These are phyloP conservation scores for Hyalella azteca DNA, from an alignment of 2,888 invertebrate genomes.

Conservation along the genomic window DNA sequence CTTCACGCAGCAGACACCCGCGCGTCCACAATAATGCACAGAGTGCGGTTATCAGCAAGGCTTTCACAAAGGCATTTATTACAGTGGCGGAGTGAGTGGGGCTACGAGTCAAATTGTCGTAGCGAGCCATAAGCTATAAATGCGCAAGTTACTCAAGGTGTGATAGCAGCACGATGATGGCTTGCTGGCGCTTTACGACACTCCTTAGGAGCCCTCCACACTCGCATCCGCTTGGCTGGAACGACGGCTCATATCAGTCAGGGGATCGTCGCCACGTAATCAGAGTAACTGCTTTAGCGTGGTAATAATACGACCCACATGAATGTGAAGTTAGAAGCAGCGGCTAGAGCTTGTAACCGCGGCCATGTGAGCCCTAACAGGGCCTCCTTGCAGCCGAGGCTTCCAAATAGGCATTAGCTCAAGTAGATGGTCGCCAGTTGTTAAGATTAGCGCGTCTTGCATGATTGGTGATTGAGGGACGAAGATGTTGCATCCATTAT, in stretches of 20 bases:
- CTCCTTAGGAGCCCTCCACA: neutral
- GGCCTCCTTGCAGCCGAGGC: too few species aligned
- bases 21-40: constrained; percentile 9
- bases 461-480: too few species aligned
- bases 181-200: constrained; percentile 7
- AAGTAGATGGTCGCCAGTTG: too few species aligned
- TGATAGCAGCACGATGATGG: constrained; percentile 1
- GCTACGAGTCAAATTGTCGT: constrained; percentile 14
- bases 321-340: too few species aligned
- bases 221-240: neutral
- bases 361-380: too few species aligned
- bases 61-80: constrained; percentile 36
- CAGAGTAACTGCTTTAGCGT: too few species aligned
- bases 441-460: too few species aligned
- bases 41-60: constrained; percentile 9
- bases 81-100: constrained; percentile 23
- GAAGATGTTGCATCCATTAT: too few species aligned
- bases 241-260: neutral
- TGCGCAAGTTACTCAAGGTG: constrained; percentile 10
- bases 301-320: too few species aligned
- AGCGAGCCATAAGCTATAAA: constrained; percentile 28
- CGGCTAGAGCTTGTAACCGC: too few species aligned
- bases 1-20: neutral
- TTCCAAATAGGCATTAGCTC: too few species aligned
- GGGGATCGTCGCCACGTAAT: neutral